phyloP scores from a whole-genome alignment of 1,140 invertebrate species.

The Eumeta japonica region DNA sequence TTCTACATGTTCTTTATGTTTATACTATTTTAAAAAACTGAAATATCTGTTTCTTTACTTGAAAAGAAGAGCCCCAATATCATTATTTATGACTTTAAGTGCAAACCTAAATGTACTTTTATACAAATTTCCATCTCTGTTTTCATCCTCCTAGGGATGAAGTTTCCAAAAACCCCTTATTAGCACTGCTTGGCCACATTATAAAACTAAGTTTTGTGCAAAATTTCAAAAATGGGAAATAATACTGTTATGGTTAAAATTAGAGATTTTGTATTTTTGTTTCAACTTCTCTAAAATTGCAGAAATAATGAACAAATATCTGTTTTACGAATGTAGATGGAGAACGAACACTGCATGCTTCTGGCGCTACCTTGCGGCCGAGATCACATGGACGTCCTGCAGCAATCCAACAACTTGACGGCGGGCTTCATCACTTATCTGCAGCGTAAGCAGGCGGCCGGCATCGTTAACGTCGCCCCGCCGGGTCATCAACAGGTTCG shows the following conservation, averaged over 20 bases:
- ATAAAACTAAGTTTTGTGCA: too few relatives aligned
- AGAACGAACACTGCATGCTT: conserved; percentile 94
- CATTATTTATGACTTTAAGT: too few relatives aligned
- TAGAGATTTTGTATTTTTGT: conserved; percentile 4
- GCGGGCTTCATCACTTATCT: conserved; percentile 95
- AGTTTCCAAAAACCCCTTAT: too few relatives aligned
- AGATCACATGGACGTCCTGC: conserved; percentile 87
- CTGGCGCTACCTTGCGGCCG: conserved; percentile 92
- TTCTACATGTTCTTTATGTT: too few relatives aligned
- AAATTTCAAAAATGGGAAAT: too few relatives aligned
- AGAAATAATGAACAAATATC: conserved; percentile 11
- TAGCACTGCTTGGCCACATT: too few relatives aligned
- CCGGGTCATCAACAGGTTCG: conserved; percentile 78
- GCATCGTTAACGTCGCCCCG: conserved; percentile 92
- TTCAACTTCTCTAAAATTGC: not conserved
- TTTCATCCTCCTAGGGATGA: too few relatives aligned
- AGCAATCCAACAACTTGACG: conserved; percentile 87
- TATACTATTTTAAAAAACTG: too few relatives aligned
- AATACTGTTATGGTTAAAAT: not conserved
- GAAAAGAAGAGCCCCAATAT: too few relatives aligned
- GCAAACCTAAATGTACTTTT: too few relatives aligned
- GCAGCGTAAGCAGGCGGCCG: conserved; percentile 93
- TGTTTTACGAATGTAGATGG: conserved; percentile 73
- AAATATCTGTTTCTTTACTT: too few relatives aligned
- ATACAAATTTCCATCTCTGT: too few relatives aligned